phyloP scores from a whole-genome alignment of 2,113 vertebrate species.

The Picathartes gymnocephalus region DNA sequence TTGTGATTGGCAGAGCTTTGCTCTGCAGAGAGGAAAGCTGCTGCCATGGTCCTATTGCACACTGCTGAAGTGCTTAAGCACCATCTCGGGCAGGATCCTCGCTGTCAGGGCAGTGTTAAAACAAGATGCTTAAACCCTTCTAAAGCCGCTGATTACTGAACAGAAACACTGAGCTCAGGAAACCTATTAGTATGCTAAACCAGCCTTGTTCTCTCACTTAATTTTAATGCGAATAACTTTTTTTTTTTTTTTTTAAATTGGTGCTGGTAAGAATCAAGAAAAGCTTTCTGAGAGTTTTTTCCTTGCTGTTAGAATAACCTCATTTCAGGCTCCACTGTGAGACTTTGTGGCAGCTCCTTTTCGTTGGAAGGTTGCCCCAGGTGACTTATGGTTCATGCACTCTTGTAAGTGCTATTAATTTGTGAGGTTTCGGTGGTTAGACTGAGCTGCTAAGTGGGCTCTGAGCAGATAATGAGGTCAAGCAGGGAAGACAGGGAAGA shows the following conservation, averaged over 20 bases:
- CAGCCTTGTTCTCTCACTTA: neutral
- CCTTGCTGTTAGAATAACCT: conserved; percentile 31
- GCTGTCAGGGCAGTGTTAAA: neutral
- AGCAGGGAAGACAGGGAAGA: neutral
- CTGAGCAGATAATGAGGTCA: conserved; percentile 46
- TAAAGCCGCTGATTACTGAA: neutral
- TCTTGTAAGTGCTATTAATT: conserved; percentile 25
- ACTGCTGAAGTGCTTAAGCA: neutral
- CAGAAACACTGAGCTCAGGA: conserved; percentile 4
- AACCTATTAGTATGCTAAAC: conserved; percentile 14
- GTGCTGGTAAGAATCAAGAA: neutral
- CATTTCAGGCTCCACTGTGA: neutral
- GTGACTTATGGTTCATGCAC: neutral
- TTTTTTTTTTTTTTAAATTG: neutral
- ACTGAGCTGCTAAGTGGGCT: conserved; percentile 34
- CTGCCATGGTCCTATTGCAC: neutral
- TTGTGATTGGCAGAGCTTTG: neutral
- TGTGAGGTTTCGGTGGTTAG: conserved; percentile 39
- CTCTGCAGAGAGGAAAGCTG: neutral
- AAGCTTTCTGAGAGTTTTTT: neutral
- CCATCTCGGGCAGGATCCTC: neutral
- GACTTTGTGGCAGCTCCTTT: conserved; percentile 12
- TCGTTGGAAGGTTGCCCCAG: neutral
- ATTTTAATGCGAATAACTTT: conserved; percentile 29
- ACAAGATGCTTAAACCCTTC: conserved; percentile 19